Evolutionary conservation across 2,888 invertebrate species (phyloP).

Genomic region (Neria commutata): DNA sequence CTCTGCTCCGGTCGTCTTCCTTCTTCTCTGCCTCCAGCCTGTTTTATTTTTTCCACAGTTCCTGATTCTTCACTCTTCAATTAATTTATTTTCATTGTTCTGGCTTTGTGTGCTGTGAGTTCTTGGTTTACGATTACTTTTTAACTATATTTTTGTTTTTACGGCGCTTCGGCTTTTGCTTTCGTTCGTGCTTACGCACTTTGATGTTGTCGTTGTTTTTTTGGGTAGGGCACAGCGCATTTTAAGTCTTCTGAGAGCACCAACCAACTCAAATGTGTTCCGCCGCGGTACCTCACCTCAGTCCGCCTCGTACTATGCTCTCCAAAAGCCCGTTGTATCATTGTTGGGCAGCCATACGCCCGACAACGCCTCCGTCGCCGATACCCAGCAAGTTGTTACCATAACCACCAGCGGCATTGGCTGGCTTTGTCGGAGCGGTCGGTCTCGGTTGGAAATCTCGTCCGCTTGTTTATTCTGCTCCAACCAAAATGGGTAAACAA

Average conservation of each 20-base stretch:
- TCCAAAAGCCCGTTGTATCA: too few relatives aligned
- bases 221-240: conserved; percentile 7
- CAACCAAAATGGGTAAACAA: conserved; percentile 48
- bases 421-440: background rate
- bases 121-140: background rate
- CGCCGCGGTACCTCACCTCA: background rate
- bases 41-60: conserved; percentile 1
- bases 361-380: background rate
- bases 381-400: background rate
- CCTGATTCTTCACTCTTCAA: background rate
- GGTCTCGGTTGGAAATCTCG: conserved; percentile 46
- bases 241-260: too few relatives aligned
- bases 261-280: background rate
- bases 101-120: background rate
- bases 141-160: background rate
- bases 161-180: background rate
- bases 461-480: conserved; percentile 52
- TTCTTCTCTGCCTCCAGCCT: conserved; percentile 25
- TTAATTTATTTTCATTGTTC: background rate
- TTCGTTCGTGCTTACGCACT: background rate
- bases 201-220: background rate
- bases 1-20: too few relatives aligned
- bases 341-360: too few relatives aligned
- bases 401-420: background rate
- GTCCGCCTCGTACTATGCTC: background rate